phyloP scores from a whole-genome alignment of 1,140 invertebrate genomes.

The Babylonia areolata region DNA sequence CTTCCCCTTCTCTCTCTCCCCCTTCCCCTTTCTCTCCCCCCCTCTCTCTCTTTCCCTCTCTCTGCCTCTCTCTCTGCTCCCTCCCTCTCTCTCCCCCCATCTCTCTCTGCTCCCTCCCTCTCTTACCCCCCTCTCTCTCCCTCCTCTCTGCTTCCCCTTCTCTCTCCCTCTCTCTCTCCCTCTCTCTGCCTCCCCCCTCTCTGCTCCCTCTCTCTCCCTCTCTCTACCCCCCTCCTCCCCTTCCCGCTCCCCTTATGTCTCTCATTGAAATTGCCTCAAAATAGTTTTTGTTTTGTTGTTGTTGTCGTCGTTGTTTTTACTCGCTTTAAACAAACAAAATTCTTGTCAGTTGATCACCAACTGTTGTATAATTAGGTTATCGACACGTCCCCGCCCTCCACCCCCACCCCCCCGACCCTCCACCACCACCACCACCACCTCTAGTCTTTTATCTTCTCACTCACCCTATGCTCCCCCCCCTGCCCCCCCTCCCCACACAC shows the following conservation, averaged over 20 bases:
- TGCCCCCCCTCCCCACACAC: neutral
- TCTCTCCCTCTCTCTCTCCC: neutral
- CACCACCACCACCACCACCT: too few species aligned
- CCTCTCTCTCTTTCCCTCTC: too few species aligned
- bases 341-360: too few species aligned
- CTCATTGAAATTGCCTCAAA: neutral
- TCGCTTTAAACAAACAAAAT: too few species aligned
- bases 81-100: constrained; percentile 16
- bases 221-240: neutral
- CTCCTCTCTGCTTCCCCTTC: neutral
- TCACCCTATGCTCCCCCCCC: neutral
- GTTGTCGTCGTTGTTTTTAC: too few species aligned
- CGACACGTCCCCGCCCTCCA: too few species aligned
- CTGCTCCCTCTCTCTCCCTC: neutral
- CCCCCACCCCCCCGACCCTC: too few species aligned
- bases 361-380: too few species aligned
- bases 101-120: neutral
- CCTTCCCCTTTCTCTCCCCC: neutral
- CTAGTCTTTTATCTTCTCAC: too few species aligned
- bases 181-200: neutral
- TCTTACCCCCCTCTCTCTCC: neutral
- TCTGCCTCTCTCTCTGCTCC: neutral
- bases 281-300: too few species aligned
- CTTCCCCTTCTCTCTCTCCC: neutral
- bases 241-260: neutral